Percentiles rank a stretch among this genome's conserved stretches.
Evolutionary conservation across 2,797 vertebrate species (phyloP).

Genomic region (Steatocranus sp.): DNA sequence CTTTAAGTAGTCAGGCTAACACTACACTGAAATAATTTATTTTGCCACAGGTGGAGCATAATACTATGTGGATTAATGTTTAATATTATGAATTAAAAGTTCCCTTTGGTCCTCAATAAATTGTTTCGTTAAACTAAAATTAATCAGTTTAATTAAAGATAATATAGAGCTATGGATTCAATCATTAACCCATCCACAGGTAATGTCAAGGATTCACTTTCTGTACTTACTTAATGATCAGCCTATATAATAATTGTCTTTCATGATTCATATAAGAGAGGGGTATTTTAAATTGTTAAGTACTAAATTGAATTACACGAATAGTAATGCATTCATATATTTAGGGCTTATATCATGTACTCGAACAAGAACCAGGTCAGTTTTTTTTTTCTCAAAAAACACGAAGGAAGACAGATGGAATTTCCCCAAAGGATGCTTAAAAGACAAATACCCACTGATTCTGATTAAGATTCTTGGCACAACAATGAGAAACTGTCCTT

Average conservation of each 20-base stretch:
- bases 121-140: neutral
- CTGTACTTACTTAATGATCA: neutral
- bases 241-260: neutral
- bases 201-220: neutral
- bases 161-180: neutral
- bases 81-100: neutral
- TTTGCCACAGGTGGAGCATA: neutral
- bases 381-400: neutral
- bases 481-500: neutral
- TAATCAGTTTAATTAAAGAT: neutral
- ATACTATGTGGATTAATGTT: neutral
- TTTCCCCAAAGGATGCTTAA: neutral
- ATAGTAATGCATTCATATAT: neutral
- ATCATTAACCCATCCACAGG: neutral
- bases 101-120: neutral
- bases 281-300: neutral
- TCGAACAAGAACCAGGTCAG: neutral
- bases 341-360: neutral
- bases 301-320: neutral
- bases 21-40: neutral
- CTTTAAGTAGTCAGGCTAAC: neutral
- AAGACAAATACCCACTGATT: neutral
- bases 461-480: constrained; percentile 8
- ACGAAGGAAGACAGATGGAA: neutral
- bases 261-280: neutral